A percentile compares a stretch with the other conserved stretches of the same genome.
Conservation (phyloP, 2,113 vertebrate species). For the Empidonax traillii region DNA sequence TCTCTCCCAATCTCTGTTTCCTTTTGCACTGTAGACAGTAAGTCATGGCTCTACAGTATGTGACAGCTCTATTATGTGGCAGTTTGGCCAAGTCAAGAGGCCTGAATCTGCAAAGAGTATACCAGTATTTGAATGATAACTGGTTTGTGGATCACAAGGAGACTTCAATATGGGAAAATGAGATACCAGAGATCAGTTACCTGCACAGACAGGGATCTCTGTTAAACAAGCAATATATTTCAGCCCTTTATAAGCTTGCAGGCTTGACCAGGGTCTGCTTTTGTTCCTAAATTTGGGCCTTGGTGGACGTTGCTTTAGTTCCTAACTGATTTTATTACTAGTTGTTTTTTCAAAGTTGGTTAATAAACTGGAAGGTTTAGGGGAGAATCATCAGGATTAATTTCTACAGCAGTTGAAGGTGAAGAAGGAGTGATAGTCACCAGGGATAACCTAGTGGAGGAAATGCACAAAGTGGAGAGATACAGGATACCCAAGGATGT, state of each 20-base stretch:
- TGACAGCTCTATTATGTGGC: background rate
- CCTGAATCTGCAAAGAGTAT: background rate
- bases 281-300: background rate
- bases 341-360: background rate
- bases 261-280: background rate
- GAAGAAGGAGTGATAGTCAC: background rate
- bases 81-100: background rate
- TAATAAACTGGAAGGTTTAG: background rate
- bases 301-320: background rate
- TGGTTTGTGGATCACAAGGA: background rate
- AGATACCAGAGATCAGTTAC: background rate
- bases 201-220: background rate
- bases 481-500: background rate
- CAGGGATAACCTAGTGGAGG: background rate
- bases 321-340: background rate
- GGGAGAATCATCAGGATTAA: background rate
- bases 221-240: background rate
- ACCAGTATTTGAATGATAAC: rapidly evolving
- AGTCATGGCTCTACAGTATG: background rate
- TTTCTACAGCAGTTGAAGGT: background rate
- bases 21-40: background rate
- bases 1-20: background rate
- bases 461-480: background rate
- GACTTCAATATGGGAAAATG: background rate
- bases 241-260: background rate